These are phyloP conservation scores for Sarcophilus harrisii DNA, from an alignment of 2,797 vertebrate genomes.

Conservation along the genomic window DNA sequence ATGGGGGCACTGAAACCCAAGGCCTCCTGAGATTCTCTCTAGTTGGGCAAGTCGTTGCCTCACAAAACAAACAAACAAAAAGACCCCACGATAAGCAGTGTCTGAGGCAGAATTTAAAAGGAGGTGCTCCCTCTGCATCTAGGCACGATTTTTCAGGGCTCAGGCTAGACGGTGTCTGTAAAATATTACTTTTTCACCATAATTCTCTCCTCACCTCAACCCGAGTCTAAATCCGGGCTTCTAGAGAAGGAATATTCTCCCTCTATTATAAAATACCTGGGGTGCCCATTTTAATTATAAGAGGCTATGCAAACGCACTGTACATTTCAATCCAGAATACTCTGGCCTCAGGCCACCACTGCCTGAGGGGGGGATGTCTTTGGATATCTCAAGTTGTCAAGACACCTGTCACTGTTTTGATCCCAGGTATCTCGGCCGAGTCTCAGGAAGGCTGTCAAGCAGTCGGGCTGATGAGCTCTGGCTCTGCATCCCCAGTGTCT, in stretches of 20 bases:
- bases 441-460: neutral
- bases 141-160: neutral
- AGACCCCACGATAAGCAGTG: neutral
- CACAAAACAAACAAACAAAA: neutral
- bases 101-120: neutral
- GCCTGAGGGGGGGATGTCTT: neutral
- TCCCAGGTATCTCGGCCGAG: neutral
- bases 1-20: neutral
- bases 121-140: neutral
- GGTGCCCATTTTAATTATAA: constrained; percentile 4
- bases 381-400: neutral
- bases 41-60: neutral
- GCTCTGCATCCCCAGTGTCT: neutral
- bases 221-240: neutral
- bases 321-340: constrained; percentile 20
- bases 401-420: constrained; percentile 27
- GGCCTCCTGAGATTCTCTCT: neutral
- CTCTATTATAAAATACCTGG: neutral
- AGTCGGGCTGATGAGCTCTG: neutral
- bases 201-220: neutral
- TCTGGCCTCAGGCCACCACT: neutral
- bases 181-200: neutral
- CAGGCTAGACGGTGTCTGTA: neutral
- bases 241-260: neutral
- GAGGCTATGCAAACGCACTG: constrained; percentile 16